A percentile compares a stretch with the other conserved stretches of the same genome.
Conservation (phyloP, 2,888 invertebrate species). For the Girardia tigrina region DNA sequence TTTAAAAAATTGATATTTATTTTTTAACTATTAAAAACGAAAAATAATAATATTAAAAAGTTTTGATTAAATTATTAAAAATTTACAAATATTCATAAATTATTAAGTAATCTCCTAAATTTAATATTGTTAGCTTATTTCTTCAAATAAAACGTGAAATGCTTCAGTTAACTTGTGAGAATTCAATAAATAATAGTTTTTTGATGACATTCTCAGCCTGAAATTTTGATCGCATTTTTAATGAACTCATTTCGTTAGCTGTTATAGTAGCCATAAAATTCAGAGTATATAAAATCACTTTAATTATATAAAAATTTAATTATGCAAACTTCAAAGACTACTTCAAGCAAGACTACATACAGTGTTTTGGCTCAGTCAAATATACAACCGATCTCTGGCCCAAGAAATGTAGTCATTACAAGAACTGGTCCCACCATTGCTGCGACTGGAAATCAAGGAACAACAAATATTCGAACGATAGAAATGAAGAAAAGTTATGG, state of each 20-base stretch:
- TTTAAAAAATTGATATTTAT: too few species aligned
- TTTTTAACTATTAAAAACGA: too few species aligned
- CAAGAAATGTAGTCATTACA: slow-evolving; percentile 21
- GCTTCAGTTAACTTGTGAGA: not conserved
- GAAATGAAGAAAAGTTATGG: slow-evolving; percentile 12
- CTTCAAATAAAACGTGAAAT: not conserved
- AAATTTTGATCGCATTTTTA: not conserved
- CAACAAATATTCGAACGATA: not conserved
- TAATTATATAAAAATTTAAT: not conserved
- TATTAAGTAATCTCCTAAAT: too few species aligned
- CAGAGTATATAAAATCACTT: not conserved
- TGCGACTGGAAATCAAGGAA: not conserved
- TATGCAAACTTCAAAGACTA: not conserved
- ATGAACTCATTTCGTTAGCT: not conserved
- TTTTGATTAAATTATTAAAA: too few species aligned
- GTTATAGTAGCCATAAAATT: not conserved
- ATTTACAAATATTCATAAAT: too few species aligned
- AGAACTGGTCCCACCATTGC: not conserved
- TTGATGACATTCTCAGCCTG: not conserved
- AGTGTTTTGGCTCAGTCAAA: not conserved
- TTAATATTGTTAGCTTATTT: too few species aligned
- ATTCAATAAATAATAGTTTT: not conserved
- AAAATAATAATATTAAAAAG: too few species aligned
- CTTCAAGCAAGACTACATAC: not conserved
- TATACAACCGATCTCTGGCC: slow-evolving; percentile 5